Base-by-base conservation (phyloP, 2,797 vertebrate species). In the Austrolebias charrua region DNA sequence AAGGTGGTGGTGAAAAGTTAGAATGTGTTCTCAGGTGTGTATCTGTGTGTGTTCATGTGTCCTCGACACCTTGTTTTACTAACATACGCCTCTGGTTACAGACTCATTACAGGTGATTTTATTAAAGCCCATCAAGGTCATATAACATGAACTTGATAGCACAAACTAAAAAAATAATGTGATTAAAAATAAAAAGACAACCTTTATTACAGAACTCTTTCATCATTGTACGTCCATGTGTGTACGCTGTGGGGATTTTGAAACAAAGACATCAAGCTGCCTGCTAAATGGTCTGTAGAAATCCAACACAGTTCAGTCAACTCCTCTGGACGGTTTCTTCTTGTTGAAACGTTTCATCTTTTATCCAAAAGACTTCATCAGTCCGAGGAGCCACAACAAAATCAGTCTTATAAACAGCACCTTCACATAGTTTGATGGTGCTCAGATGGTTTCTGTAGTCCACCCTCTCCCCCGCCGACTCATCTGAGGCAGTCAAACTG, bases 161-260 rank as follows among this genome's bases (percentile, higher is more conserved):
- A 28, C 16, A 63, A 55, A 55, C 11, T 14, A 9, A 48, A 60
- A 40, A 5, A 40, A 40, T 24, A 19, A 49, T 16, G 33, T 11
- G 4, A 59, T 9, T 2, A 35, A 11, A 13, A 31, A n/a, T 19
- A n/a, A 18, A 61, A 60, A 48, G 68, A 46, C 31, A 55, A n/a
- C 0, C 19, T 24, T 59, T 59, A 63, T 71, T 81, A 71, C 72
- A 5, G 52, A 15, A 55, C 54, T 16, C 54, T 80, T 75, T 80
- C 78, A 84, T 81, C 78, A 80, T 55, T 31, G 18, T 69, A 63
- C 51, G 59, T 71, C 66, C 69, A 50, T 33, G n/a, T 49, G 52
- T 20, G 52, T 53, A 38, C 40, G 63, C 18, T 31, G 56, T 63
- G 49, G 60, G 18, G 31, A 59, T 48, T 67, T 54, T 63, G 38